Conservation (phyloP, 2,888 invertebrate species). For the Ctena decussata region DNA sequence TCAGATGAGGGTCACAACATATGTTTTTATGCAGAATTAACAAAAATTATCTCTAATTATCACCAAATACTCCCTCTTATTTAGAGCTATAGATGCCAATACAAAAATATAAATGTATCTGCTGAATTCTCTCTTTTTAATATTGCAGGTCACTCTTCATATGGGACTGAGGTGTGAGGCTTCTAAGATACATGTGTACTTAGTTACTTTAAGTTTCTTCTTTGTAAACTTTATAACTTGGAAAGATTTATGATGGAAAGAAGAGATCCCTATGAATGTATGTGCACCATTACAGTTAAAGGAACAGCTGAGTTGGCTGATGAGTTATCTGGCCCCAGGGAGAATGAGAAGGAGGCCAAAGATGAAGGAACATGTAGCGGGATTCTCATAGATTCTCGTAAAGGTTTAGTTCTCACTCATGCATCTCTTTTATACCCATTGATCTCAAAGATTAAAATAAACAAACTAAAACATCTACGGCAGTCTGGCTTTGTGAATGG, state of each 20-base stretch:
- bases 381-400: constrained; percentile 68
- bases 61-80: no score
- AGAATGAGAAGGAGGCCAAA: constrained; percentile 35
- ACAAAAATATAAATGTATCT: no score
- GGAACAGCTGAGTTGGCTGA: background rate
- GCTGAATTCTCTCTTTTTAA: no score
- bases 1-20: no score
- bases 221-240: no score
- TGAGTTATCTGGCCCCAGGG: background rate
- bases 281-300: constrained; percentile 36
- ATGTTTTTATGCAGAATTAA: no score
- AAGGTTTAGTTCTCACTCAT: constrained; percentile 75
- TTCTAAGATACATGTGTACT: no score
- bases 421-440: constrained; percentile 74
- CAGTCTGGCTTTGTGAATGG: constrained; percentile 24
- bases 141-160: no score
- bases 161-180: no score
- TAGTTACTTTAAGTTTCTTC: no score
- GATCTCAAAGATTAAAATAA: constrained; percentile 29
- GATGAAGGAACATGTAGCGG: constrained; percentile 75
- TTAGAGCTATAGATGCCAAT: no score
- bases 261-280: constrained; percentile 19
- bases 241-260: background rate
- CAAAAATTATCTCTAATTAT: no score
- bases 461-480: constrained; percentile 30